phyloP scores from a whole-genome alignment of 2,888 invertebrate species.

The Galerucella nymphaeae region DNA sequence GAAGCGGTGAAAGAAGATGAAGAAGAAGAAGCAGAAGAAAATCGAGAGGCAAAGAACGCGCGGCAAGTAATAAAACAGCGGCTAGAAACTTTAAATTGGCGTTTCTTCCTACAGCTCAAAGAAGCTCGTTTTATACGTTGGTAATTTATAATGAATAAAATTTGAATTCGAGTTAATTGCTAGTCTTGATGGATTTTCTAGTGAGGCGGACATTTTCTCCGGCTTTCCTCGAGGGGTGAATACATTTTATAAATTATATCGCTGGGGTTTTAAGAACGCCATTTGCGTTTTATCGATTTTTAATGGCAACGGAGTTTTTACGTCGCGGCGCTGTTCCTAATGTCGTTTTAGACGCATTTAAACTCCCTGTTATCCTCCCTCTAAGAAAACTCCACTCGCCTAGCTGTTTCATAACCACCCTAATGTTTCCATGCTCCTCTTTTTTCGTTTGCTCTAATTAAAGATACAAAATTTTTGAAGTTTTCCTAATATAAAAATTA shows the following conservation, averaged over 20 bases:
- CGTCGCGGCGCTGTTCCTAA: conserved; percentile 46
- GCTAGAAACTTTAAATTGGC: conserved; percentile 65
- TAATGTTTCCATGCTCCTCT: background rate
- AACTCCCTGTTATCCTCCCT: conserved; percentile 46
- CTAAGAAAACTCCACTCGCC: conserved; percentile 44
- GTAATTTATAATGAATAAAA: conserved; percentile 67
- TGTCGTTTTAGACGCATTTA: conserved; percentile 51
- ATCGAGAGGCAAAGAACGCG: conserved; percentile 49
- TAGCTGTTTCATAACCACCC: conserved; percentile 24
- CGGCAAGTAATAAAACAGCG: conserved; percentile 53
- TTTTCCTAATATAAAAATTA: background rate
- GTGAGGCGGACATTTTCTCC: conserved; percentile 60
- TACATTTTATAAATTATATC: conserved; percentile 63
- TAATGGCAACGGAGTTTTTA: conserved; percentile 57
- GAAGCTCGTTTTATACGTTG: conserved; percentile 65
- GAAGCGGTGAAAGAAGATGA: conserved; percentile 23
- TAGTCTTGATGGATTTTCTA: conserved; percentile 65
- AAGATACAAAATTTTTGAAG: background rate
- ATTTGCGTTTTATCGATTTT: conserved; percentile 63
- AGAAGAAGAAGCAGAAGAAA: conserved; percentile 37
- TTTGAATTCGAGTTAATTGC: conserved; percentile 67
- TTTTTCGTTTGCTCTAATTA: conserved; percentile 5
- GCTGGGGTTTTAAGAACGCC: conserved; percentile 61
- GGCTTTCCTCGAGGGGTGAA: conserved; percentile 61
- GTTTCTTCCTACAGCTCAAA: conserved; percentile 64